Base-by-base conservation (phyloP, 2,797 vertebrate genomes). In the Ataeniobius toweri region DNA sequence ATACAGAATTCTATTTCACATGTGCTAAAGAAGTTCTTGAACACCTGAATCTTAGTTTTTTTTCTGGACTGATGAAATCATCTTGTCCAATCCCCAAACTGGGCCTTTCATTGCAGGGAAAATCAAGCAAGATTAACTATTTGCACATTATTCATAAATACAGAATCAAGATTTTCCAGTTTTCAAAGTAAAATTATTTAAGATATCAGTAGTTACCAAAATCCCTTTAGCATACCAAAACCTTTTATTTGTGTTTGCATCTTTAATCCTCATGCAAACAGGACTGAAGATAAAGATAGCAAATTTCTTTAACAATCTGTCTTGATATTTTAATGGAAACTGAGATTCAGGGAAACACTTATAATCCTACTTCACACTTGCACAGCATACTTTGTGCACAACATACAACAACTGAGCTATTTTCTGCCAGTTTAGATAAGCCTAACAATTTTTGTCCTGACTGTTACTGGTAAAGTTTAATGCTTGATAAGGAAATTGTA, bases 21-120 rank as follows among this genome's bases (percentile, higher is more conserved):
- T 58, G 16, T 5, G 20, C 28, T 76, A 76, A 89, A 55, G 56
- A 82, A 55, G 31, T 61, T 63, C 53, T 85, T 50, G 3, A 58
- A 59, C 68, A 75, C 24, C 39, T 16, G 39, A 67, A 61, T 61
- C 46, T 48, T 48, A 50, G 68, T 6, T 41, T 26, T 58, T 58
- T 18, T 76, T 70, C 18, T 39, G 71, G 48, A 41, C 59, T 12
- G 4, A 78, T 58, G 0, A 58, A 79, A 0, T 59, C 20, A 0
- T 71, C 55, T 46, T 58, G 20, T 61, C 31, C 8, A 9, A 14
- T 71, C 46, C 3, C 12, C 12, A 48, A 18, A 70, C 44, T 48
- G 28, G 18, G 13, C 1, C 46, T 50, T 71, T 18, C 26, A 51
- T 16, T 5, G 13, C n/a, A 59, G 10, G 3, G 3, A 26, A 2